Conservation (phyloP, 1,140 invertebrate genomes). For the Drosophila pachea region DNA sequence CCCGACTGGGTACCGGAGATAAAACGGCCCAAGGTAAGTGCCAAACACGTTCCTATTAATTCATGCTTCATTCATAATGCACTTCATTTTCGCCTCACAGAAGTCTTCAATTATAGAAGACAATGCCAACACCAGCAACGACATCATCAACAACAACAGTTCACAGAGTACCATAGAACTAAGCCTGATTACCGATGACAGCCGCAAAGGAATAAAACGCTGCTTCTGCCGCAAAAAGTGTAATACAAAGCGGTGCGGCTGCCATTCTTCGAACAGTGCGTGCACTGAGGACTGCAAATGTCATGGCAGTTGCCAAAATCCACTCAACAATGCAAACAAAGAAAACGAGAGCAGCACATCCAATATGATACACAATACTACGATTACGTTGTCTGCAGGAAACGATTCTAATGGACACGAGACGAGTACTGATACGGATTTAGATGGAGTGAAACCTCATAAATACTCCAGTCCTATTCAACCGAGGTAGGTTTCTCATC, state of each 20-base stretch:
- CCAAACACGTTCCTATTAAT: too few species aligned
- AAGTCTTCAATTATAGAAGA: neutral
- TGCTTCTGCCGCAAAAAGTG: constrained; percentile 63
- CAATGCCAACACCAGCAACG: constrained; percentile 5
- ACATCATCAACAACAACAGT: neutral
- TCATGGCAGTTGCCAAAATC: constrained; percentile 44
- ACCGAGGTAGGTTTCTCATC: too few species aligned
- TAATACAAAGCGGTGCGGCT: constrained; percentile 56
- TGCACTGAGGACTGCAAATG: constrained; percentile 50
- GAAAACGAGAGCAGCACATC: constrained; percentile 28
- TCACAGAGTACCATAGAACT: constrained; percentile 13
- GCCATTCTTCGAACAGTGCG: constrained; percentile 23
- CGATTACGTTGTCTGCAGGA: neutral
- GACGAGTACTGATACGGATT: neutral
- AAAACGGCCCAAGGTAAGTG: neutral
- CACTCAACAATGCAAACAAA: constrained; percentile 6
- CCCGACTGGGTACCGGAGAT: constrained; percentile 79
- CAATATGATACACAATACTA: neutral
- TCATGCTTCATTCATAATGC: too few species aligned
- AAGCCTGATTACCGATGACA: constrained; percentile 6
- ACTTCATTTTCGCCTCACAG: neutral
- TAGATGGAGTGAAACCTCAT: neutral
- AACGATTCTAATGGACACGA: neutral
- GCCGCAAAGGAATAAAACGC: neutral
- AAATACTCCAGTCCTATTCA: neutral